phyloP scores from a whole-genome alignment of 1,140 invertebrate species.

The Apis cerana region DNA sequence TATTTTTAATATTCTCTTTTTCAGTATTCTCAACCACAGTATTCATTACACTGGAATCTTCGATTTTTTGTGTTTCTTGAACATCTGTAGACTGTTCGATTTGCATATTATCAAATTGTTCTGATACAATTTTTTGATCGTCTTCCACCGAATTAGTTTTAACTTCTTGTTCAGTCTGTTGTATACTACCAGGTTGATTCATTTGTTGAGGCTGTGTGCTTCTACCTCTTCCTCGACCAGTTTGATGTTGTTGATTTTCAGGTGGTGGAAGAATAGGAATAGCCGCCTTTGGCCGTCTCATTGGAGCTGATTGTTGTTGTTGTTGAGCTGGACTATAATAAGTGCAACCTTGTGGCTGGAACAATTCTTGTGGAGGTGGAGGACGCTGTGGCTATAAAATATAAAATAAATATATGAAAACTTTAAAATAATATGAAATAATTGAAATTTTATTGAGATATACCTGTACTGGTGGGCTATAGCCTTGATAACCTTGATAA shows the following conservation, averaged over 20 bases:
- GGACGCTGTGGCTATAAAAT: slow-evolving; percentile 69
- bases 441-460: not conserved
- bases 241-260: slow-evolving; percentile 74
- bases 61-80: slow-evolving; percentile 23
- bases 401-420: not conserved
- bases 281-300: slow-evolving; percentile 83
- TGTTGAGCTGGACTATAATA: slow-evolving; percentile 82
- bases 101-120: slow-evolving; percentile 57
- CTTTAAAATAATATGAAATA: not conserved
- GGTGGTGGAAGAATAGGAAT: slow-evolving; percentile 85
- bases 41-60: slow-evolving; percentile 30
- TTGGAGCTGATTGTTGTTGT: slow-evolving; percentile 73
- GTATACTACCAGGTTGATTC: slow-evolving; percentile 45
- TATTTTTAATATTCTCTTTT: slow-evolving; percentile 5
- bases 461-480: slow-evolving; percentile 76
- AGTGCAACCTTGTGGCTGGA: slow-evolving; percentile 82
- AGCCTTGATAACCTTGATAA: slow-evolving; percentile 77
- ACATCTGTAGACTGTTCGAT: slow-evolving; percentile 19
- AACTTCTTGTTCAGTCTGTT: slow-evolving; percentile 44
- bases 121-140: slow-evolving; percentile 53
- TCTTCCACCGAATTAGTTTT: slow-evolving; percentile 34
- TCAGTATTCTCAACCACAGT: slow-evolving; percentile 15
- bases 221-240: slow-evolving; percentile 67
- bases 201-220: slow-evolving; percentile 52
- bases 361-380: slow-evolving; percentile 82